Conservation (phyloP, 2,888 invertebrate species). For the Digitonthophagus gazella region DNA sequence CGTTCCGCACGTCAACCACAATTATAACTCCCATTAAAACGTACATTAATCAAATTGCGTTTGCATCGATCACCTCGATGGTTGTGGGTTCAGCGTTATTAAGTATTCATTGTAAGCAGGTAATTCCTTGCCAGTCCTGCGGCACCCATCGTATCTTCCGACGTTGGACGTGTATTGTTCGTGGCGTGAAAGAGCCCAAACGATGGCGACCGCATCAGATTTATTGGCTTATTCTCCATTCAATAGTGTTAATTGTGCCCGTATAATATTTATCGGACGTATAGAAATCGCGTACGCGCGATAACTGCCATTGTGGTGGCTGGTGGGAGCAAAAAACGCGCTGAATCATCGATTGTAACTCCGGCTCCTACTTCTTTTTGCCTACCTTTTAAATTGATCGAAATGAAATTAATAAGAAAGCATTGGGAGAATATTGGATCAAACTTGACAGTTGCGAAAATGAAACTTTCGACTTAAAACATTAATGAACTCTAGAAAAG, state of each 20-base stretch:
- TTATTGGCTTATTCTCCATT: conserved; percentile 17
- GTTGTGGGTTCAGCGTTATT: conserved; percentile 1
- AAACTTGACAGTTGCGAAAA: too few species aligned
- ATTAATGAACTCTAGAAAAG: too few species aligned
- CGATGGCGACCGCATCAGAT: conserved; percentile 9
- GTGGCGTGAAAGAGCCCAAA: neutral
- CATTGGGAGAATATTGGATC: neutral
- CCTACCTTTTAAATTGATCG: too few species aligned
- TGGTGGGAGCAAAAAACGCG: neutral
- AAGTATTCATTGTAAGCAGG: conserved; percentile 13
- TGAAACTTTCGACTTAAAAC: too few species aligned
- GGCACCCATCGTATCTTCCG: neutral
- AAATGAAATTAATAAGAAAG: neutral
- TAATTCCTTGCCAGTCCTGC: conserved; percentile 8
- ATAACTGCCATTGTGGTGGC: neutral
- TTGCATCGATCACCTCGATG: conserved; percentile 5
- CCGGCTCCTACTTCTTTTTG: neutral
- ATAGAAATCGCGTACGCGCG: neutral
- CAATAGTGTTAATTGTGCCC: conserved; percentile 14
- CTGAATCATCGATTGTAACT: neutral
- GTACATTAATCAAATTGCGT: conserved; percentile 14
- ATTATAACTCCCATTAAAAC: conserved; percentile 8
- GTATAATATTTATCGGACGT: conserved; percentile 16
- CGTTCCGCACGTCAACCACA: neutral
- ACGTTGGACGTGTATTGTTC: neutral